Evolutionary conservation across 2,113 vertebrate genomes (phyloP).

Genomic region (Oreotrochilus melanogaster): DNA sequence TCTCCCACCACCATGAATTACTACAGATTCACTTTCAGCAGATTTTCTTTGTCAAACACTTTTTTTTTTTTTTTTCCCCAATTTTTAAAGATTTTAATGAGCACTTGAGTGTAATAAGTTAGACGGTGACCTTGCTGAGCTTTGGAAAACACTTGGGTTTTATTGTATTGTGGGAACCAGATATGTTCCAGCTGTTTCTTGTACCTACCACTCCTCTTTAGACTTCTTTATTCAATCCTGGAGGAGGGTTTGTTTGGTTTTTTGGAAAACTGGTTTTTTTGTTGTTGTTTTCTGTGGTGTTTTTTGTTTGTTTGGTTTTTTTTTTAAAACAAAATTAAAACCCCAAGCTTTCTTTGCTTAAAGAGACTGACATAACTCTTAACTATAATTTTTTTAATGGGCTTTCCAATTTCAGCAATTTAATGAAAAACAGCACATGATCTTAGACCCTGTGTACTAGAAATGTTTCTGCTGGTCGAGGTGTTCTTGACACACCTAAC

Average conservation of each 20-base stretch:
- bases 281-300: no score
- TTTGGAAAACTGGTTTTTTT: no score
- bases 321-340: neutral
- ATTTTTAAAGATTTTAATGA: neutral
- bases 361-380: neutral
- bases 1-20: neutral
- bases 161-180: conserved; percentile 22
- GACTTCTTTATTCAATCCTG: neutral
- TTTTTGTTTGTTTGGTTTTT: no score
- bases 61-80: neutral
- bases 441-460: neutral
- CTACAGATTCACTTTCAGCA: neutral
- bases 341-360: neutral
- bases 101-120: neutral
- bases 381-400: neutral
- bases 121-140: neutral
- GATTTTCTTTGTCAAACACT: neutral
- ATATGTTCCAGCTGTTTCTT: conserved; percentile 49
- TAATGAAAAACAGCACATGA: neutral
- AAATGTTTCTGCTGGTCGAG: conserved; percentile 8
- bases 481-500: neutral
- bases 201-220: neutral
- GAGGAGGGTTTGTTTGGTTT: neutral
- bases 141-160: conserved; percentile 20
- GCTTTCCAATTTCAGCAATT: neutral